Evolutionary conservation across 2,888 invertebrate species (phyloP).

Genomic region (Aporophyla nigra): DNA sequence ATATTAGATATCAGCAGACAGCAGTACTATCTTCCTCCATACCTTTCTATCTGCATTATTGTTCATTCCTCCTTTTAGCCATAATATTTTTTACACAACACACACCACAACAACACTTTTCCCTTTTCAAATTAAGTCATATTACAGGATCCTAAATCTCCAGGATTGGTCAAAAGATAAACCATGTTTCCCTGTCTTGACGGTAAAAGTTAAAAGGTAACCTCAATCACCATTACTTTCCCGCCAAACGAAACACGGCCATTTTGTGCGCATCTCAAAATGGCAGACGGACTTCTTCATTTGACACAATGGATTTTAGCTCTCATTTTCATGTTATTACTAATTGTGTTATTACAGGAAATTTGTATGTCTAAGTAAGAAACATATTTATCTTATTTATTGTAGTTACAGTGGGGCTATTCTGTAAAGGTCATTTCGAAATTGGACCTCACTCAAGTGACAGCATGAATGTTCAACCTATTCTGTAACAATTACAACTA

Average conservation of each 20-base stretch:
- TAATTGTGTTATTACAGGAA: slow-evolving; percentile 76
- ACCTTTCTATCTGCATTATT: not conserved
- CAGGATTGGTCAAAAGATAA: not conserved
- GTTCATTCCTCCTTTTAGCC: too few relatives aligned
- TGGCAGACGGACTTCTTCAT: slow-evolving; percentile 74
- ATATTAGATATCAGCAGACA: not conserved
- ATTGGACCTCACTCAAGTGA: not conserved
- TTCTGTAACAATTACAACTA: too few relatives aligned
- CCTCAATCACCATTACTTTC: slow-evolving; percentile 36
- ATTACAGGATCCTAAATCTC: not conserved
- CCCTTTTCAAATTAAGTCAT: not conserved
- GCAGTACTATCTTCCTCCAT: not conserved
- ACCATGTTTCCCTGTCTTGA: not conserved
- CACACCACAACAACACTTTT: too few relatives aligned
- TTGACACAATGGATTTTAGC: slow-evolving; percentile 80
- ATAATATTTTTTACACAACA: not conserved
- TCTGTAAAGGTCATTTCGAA: not conserved
- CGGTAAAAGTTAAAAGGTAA: not conserved
- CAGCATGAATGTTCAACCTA: not conserved
- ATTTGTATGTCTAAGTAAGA: not conserved
- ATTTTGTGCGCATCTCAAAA: slow-evolving; percentile 51
- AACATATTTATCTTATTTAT: not conserved
- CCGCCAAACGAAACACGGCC: slow-evolving; percentile 40
- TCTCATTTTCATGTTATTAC: slow-evolving; percentile 74
- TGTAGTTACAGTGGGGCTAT: not conserved